Base-by-base conservation (phyloP, 2,888 invertebrate species). In the Epinotia brunnichana region DNA sequence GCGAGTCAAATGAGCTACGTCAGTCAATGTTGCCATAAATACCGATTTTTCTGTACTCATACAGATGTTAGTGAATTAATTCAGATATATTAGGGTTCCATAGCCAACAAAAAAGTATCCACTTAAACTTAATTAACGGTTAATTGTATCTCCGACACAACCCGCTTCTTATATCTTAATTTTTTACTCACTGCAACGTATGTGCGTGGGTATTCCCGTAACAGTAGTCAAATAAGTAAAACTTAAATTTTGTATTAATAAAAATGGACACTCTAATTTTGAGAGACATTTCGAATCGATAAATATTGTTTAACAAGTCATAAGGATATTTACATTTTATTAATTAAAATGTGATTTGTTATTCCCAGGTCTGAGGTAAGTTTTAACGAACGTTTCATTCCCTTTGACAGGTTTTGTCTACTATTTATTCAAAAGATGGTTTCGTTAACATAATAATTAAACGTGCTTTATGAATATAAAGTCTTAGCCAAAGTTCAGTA, bases 361-460 rank as follows among this genome's bases (percentile, higher is more conserved):
- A 61, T 75, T 72, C 72, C 10, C 39, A 13, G 59, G 67, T 69
- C 72, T 60, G 69, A 48, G 62, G 56, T 48, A 59, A 57, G 44
- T 82, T 85, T 87, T 88, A 87, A 89, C 87, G 83, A 88, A 85
- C 83, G 82, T 78, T 84, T 87, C 87, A 90, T 90, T 89, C 84
- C 76, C 88, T 92, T 92, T 91, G 92, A 92, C 90, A 88, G 84
- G 81, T 83, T 83, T 81, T 80, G 79, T 85, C 89, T 90, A 82
- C 91, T 91, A 91, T 91, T 91, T 92, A 93, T 93, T 92, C 92
- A 92, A 87, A 89, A 87, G 89, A 85, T 87, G 88, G 87, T 87
- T 90, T 91, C 91, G 90, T 93, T 93, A 89, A 89, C 92, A 92
- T 92, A 90, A 90, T 92, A 92, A 92, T 92, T 92, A 92, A 91